phyloP scores from a whole-genome alignment of 2,888 invertebrate genomes.

The Leucozona laternaria region DNA sequence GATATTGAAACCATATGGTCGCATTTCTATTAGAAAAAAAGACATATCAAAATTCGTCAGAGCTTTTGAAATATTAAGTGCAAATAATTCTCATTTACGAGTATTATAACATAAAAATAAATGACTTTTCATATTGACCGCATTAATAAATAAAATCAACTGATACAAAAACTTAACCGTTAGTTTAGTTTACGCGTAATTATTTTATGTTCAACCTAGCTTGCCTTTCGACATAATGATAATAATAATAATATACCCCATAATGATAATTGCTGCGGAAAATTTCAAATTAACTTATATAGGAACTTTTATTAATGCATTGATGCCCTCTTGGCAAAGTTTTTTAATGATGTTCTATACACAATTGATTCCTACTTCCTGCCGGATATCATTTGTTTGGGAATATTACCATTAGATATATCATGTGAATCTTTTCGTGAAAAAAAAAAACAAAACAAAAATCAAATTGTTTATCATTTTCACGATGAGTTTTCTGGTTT shows the following conservation, averaged over 20 bases:
- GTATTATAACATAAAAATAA: no score
- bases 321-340: slow-evolving; percentile 7
- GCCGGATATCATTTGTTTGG: background rate
- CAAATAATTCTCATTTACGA: no score
- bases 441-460: background rate
- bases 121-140: background rate
- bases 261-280: slow-evolving; percentile 34
- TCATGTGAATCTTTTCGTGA: background rate
- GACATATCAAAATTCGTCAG: no score
- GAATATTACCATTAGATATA: background rate
- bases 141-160: background rate
- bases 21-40: no score
- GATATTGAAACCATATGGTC: no score
- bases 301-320: slow-evolving; percentile 4
- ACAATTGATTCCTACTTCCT: slow-evolving; percentile 17
- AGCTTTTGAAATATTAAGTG: no score
- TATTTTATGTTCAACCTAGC: background rate
- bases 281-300: slow-evolving; percentile 9
- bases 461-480: background rate
- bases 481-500: background rate
- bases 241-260: background rate
- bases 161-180: background rate
- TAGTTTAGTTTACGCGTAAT: slow-evolving; percentile 1
- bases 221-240: background rate
- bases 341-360: slow-evolving; percentile 2